Evolutionary conservation across 2,113 vertebrate genomes (phyloP).

Genomic region (Macquaria australasica): DNA sequence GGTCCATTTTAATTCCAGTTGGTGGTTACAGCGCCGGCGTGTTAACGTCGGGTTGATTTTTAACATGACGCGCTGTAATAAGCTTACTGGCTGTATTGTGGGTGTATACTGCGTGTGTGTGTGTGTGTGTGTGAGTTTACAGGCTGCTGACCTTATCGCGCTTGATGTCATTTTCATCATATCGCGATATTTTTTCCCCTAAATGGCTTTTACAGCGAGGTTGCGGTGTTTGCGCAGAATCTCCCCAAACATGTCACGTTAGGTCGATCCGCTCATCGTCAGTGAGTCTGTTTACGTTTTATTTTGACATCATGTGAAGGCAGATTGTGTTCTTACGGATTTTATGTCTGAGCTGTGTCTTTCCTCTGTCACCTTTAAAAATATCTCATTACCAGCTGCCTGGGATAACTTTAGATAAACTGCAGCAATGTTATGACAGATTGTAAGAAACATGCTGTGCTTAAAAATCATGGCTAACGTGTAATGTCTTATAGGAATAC

Average conservation of each 20-base stretch:
- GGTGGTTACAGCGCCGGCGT: conserved; percentile 31
- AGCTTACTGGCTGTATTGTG: not conserved
- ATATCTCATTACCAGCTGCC: conserved; percentile 26
- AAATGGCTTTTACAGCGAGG: conserved; percentile 5
- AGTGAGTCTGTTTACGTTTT: conserved; percentile 43
- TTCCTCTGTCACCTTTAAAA: not conserved
- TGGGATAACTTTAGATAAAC: conserved; percentile 28
- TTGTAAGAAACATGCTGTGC: not conserved
- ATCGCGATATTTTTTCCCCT: conserved; percentile 56
- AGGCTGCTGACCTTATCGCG: conserved; percentile 67
- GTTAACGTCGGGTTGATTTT: conserved; percentile 13
- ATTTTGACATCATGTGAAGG: conserved; percentile 20
- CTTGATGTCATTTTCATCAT: conserved; percentile 69
- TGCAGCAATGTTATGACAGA: not conserved
- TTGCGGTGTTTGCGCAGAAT: conserved; percentile 46
- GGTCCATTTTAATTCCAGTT: conserved; percentile 63
- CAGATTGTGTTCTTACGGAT: conserved; percentile 14
- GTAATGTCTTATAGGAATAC: not conserved
- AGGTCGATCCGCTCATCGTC: conserved; percentile 38
- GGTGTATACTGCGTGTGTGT: not conserved
- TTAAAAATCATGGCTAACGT: not conserved
- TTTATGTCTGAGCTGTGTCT: not conserved
- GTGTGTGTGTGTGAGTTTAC: conserved; percentile 36
- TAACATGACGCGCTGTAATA: conserved; percentile 37
- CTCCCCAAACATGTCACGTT: conserved; percentile 29